Evolutionary conservation across 2,113 vertebrate genomes (phyloP), one percentile per base, ranked within the genome.

Genomic region (Himantopus leucocephalus): DNA sequence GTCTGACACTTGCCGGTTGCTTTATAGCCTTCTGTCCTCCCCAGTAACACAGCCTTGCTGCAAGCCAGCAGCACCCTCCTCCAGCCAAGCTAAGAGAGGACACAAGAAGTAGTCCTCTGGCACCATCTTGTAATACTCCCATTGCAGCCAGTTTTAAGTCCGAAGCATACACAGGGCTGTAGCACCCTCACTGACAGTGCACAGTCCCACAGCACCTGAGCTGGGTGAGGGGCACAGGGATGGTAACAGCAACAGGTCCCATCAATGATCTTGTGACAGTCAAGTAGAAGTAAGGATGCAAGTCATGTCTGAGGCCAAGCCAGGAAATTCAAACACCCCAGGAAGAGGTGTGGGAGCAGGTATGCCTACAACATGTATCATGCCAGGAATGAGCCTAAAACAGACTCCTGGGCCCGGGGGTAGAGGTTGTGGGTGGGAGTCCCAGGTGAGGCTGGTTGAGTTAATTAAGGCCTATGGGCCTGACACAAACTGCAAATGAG

Each of bases 211-310:
- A 34, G 34, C 43, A 37, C 13, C 67, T 37, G 35, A 59, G 43
- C 52, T 59, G 52, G 21, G 7, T 41, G 41, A 58, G 50, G 7
- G 17, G 39, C 1, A 1, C n/a, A 66, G 53, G n/a, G 47, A 11
- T 60, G 24, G 45, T 59, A 45, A 59, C 1, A 3, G 55, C 47
- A 56, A 24, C 1, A 0, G 47, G 30, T 70, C 55, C 62, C 35
- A 34, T 34, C 35, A 56, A 6, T 0, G 5, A 7, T 17, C 48
- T 41, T 29, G 41, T 24, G 55, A 56, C 1, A 0, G 48, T 43
- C n/a, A 70, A 48, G 56, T 10, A 50, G 76, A 75, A 35, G 12
- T 27, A 43, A 75, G 41, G 55, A 70, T 74, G 50, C 37, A 62
- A 35, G 27, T 56, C 39, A 63, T 21, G 35, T 43, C 26, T 58